Percentiles rank a stretch among this genome's conserved stretches.
Conservation (phyloP, 2,797 vertebrate species). For the Poeciliopsis presidionis region DNA sequence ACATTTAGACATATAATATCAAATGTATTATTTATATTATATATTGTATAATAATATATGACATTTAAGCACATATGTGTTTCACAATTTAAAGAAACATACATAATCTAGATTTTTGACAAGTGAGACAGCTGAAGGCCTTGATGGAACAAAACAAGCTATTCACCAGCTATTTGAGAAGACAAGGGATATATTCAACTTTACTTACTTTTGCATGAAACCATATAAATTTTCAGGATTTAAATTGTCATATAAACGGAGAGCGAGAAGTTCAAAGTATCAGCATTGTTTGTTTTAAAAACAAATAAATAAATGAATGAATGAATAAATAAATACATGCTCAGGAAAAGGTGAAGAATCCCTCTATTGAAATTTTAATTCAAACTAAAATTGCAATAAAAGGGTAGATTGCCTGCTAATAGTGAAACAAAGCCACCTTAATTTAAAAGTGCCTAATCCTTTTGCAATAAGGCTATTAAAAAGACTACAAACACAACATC, state of each 20-base stretch:
- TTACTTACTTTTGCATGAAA: not conserved
- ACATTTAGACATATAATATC: not conserved
- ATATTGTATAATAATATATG: too few species aligned
- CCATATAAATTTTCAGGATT: not conserved
- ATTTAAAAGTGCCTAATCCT: constrained; percentile 70
- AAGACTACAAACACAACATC: constrained; percentile 70
- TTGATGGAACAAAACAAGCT: not conserved
- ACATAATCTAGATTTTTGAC: not conserved
- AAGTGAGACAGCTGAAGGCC: not conserved
- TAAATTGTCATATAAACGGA: not conserved
- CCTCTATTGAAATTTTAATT: constrained; percentile 14
- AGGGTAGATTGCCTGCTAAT: constrained; percentile 43
- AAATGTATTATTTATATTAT: too few species aligned
- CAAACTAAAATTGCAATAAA: constrained; percentile 32
- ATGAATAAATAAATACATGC: not conserved
- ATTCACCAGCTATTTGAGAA: not conserved
- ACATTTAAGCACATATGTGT: not conserved
- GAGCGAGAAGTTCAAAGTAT: not conserved
- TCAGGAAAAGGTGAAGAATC: not conserved
- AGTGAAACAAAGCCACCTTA: constrained; percentile 49
- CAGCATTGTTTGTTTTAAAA: not conserved
- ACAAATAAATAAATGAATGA: not conserved
- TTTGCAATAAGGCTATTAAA: constrained; percentile 67
- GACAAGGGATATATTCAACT: not conserved
- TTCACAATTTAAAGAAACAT: not conserved